Base-by-base conservation (phyloP, 2,113 vertebrate genomes). In the Hippoglossus stenolepis region DNA sequence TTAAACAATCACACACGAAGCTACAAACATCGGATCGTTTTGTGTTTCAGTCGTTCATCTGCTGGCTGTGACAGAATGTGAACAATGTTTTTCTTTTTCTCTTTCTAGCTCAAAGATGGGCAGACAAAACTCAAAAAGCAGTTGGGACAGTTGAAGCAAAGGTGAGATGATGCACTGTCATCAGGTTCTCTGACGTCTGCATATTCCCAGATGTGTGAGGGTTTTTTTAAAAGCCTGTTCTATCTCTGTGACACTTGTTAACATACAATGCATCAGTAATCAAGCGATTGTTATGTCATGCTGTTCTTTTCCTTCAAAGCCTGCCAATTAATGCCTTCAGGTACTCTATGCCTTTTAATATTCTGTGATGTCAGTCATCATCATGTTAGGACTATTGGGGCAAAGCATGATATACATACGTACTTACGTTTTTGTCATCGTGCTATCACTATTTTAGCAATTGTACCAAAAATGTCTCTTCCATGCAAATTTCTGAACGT, bases 111-210 rank as follows among this genome's bases (percentile, higher is more conserved):
- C 77, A 96, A 97, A 91, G 95, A 97, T 69, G 96, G 98, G 82
- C 91, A 94, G 88, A 95, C 94, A n/a, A 95, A 95, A 77, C 96
- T 99, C 79, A 97, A 96, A 89, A 96, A 95, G 84, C 96, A 98
- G 93, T 86, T 98, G 73, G 91, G 96, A 91, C 96, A 98, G 90
- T 95, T 97, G 93, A 97, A 97, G 93, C 95, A 96, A 90, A 98
- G 97, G 98, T 99, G 92, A 93, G 94, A 63, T 53, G 38, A 43
- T 28, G 2, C 3, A 20, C 2, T 2, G 8, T 35, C 3, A 54
- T 43, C 14, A 38, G 28, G 45, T 40, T 35, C 1, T 62, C 35
- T 15, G 3, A 65, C 2, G 40, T 72, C 2, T 64, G 21, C 18
- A 20, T 28, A 40, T 45, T 24, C 59, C 54, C 17, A n/a, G 35